A percentile compares a stretch with the other conserved stretches of the same genome.
Evolutionary conservation across 2,113 vertebrate genomes (phyloP).

Genomic region (Peucedramus taeniatus): DNA sequence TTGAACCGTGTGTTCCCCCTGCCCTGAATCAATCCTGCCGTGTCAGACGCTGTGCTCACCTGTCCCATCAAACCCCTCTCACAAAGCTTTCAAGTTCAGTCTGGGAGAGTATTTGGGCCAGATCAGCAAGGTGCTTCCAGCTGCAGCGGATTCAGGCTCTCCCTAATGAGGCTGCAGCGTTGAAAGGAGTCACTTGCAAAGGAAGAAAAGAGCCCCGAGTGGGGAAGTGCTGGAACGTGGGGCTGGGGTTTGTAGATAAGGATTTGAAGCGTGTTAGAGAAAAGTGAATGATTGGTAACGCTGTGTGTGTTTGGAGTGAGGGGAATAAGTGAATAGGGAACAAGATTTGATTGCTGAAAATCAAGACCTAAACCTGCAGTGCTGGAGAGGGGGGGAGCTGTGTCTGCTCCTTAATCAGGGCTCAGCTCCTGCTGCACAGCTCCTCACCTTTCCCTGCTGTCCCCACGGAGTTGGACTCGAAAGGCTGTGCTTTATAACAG

Average conservation of each 20-base stretch:
- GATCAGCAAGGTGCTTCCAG: slow-evolving; percentile 33
- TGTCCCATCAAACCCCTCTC: not conserved
- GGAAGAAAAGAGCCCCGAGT: not conserved
- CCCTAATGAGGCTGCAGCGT: not conserved
- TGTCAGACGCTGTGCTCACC: not conserved
- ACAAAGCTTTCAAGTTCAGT: not conserved
- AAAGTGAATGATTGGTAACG: not conserved
- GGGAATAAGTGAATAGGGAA: slow-evolving; percentile 17
- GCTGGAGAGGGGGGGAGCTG: not conserved
- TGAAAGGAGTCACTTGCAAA: slow-evolving; percentile 18
- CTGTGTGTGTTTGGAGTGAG: slow-evolving; percentile 22
- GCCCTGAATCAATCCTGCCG: not conserved
- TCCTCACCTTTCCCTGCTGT: slow-evolving; percentile 26
- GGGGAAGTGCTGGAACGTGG: not conserved
- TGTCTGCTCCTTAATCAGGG: slow-evolving; percentile 43
- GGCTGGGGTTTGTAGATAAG: slow-evolving; percentile 17
- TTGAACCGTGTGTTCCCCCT: not conserved
- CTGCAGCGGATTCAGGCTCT: slow-evolving; percentile 11
- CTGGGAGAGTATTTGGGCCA: not conserved
- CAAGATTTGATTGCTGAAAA: slow-evolving; percentile 25
- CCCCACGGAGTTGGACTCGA: not conserved
- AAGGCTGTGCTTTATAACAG: slow-evolving; percentile 26
- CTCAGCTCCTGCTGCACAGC: not conserved
- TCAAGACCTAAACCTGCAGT: not conserved
- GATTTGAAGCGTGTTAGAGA: not conserved